Evolutionary conservation across 2,797 vertebrate species (phyloP).

Genomic region (Gallirallus australis): DNA sequence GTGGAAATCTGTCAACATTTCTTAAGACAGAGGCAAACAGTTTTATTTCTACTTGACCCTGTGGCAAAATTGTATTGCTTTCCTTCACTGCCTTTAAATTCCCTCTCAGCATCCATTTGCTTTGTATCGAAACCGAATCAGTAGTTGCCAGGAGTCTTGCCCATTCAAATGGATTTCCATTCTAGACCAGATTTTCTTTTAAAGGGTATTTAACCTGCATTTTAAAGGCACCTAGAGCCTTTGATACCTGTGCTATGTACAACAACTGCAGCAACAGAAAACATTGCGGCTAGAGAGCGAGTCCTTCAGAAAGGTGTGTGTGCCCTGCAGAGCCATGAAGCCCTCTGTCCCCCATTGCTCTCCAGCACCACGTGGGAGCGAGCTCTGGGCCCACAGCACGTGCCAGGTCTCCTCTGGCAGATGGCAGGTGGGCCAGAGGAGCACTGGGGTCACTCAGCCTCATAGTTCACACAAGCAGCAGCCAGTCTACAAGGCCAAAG

Average conservation of each 20-base stretch:
- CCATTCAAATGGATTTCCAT: not conserved
- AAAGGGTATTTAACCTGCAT: not conserved
- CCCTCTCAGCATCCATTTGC: not conserved
- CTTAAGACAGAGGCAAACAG: conserved; percentile 36
- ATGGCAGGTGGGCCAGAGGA: not conserved
- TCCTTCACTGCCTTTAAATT: conserved; percentile 18
- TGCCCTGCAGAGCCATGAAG: not conserved
- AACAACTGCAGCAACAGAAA: not conserved
- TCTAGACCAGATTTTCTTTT: not conserved
- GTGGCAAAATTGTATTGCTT: not conserved
- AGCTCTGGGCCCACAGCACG: not conserved
- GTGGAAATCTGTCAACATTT: conserved; percentile 27
- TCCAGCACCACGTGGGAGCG: not conserved
- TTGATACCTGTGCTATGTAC: not conserved
- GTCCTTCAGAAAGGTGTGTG: not conserved
- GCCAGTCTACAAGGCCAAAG: not conserved
- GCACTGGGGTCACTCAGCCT: not conserved
- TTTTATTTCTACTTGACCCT: conserved; percentile 41
- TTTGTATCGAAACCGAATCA: not conserved
- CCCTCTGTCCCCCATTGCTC: rapidly evolving
- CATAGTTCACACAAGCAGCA: not conserved
- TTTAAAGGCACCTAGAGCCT: not conserved
- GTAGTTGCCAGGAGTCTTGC: not conserved
- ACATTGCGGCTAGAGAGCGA: rapidly evolving
- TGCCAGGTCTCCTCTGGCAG: rapidly evolving